Base-by-base conservation (phyloP, 2,797 vertebrate species). In the Paratrypauchen microcephalus region DNA sequence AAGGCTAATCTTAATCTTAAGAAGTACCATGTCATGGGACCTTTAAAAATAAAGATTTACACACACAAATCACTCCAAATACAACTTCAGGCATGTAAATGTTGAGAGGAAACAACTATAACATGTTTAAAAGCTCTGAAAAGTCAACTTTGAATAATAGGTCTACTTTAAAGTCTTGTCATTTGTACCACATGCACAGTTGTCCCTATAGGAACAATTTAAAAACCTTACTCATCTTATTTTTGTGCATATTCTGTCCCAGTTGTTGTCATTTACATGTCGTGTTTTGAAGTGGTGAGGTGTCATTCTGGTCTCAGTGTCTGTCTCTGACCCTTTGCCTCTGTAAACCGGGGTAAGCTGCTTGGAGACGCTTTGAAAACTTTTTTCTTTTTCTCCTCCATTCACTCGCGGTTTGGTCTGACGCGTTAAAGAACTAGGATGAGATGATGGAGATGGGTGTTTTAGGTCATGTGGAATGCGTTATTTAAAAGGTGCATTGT, bases 381-480 rank as follows among this genome's bases (percentile, higher is more conserved):
- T 87, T 86, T 75, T 85, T 78, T 36, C 67, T 85, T 78, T 81
- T 65, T 71, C 73, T 84, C 82, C 81, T 86, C 77, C 80, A 81
- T 82, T 68, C 71, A 83, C 87, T 83, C 48, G 32, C 58, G 86
- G 89, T 84, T 72, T 78, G 13, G 77, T 70, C 66, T 84, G 83
- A 79, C 74, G 76, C 56, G 52, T 73, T 67, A 69, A 52, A 85
- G 87, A 83, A 84, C 87, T 84, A 78, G 78, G 55, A 84, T 78
- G 77, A 79, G 77, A 83, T 76, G 52, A 71, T 67, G 23, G 66
- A 81, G 84, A 82, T 82, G 73, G 79, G 76, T 80, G 82, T 90
- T 91, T 87, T 87, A 88, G 90, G 89, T 90, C 86, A 89, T 90
- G 85, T 87, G 76, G 77, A 75, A 79, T 90, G 89, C 79, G 84